A percentile compares a stretch with the other conserved stretches of the same genome.
phyloP scores from a whole-genome alignment of 2,888 invertebrate species.

The Hartigia nigra region DNA sequence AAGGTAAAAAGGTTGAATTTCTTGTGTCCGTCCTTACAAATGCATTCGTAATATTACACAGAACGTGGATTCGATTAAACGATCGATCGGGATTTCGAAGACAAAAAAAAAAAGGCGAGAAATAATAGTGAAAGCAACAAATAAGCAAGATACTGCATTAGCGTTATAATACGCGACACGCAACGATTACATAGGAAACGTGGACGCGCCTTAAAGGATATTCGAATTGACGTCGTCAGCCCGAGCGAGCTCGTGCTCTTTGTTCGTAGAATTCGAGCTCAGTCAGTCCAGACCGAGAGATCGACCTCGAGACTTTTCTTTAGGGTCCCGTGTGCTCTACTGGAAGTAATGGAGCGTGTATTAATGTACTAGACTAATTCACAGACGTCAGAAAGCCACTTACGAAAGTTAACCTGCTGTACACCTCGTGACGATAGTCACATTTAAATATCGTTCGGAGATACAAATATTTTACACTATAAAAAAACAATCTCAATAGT shows the following conservation, averaged over 20 bases:
- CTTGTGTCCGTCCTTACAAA: background rate
- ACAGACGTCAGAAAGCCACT: background rate
- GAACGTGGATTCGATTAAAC: background rate
- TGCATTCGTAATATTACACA: background rate
- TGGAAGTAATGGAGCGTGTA: background rate
- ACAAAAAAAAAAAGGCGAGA: background rate
- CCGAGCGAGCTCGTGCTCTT: background rate
- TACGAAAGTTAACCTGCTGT: background rate
- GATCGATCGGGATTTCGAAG: background rate
- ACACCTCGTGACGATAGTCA: background rate
- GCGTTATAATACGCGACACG: background rate
- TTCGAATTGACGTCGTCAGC: background rate
- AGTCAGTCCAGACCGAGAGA: background rate
- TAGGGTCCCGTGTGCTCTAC: background rate
- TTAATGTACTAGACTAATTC: background rate
- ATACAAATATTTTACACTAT: too few species aligned
- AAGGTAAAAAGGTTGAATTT: background rate
- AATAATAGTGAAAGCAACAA: background rate
- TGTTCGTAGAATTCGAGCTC: background rate
- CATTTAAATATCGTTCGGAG: too few species aligned
- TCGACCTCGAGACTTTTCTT: background rate
- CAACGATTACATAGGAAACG: background rate
- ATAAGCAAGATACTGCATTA: background rate
- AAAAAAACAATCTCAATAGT: too few species aligned
- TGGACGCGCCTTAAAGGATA: background rate